These are phyloP conservation scores for Mionectes macconnelli DNA, from an alignment of 2,113 vertebrate genomes.

Conservation along the genomic window DNA sequence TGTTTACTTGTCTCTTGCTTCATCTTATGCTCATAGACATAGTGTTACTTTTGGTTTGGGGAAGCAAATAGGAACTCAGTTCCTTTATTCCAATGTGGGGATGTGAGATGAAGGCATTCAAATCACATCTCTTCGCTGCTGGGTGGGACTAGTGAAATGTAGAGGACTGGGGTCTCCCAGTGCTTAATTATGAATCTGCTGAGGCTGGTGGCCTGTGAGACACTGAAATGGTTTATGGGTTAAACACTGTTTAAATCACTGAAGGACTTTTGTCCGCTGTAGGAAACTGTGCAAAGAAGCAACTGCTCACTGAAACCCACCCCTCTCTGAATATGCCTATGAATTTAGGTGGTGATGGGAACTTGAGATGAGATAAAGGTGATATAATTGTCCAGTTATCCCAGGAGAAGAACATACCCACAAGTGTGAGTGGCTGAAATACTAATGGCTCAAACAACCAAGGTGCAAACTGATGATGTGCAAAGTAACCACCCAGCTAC, in stretches of 20 bases:
- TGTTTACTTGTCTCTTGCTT: not conserved
- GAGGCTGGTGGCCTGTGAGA: not conserved
- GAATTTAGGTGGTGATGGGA: not conserved
- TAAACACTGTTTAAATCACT: not conserved
- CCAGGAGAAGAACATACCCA: not conserved
- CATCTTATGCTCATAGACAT: not conserved
- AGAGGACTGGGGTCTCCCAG: not conserved
- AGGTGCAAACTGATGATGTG: not conserved
- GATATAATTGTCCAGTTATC: not conserved
- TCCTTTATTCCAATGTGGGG: not conserved
- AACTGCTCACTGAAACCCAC: not conserved
- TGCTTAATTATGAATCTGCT: not conserved
- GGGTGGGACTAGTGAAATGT: not conserved
- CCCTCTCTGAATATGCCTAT: not conserved
- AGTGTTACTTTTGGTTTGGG: not conserved
- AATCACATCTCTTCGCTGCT: not conserved
- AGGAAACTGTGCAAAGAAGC: not conserved
- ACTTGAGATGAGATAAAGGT: not conserved
- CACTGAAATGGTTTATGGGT: not conserved
- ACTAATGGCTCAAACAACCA: not conserved
- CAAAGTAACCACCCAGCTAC: not conserved
- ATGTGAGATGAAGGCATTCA: not conserved
- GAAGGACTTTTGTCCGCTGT: not conserved
- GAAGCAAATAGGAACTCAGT: not conserved
- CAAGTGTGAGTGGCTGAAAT: not conserved